Percentiles rank a stretch among this genome's conserved stretches.
Evolutionary conservation across 2,888 invertebrate species (phyloP).

Genomic region (Nomada hirtipes): DNA sequence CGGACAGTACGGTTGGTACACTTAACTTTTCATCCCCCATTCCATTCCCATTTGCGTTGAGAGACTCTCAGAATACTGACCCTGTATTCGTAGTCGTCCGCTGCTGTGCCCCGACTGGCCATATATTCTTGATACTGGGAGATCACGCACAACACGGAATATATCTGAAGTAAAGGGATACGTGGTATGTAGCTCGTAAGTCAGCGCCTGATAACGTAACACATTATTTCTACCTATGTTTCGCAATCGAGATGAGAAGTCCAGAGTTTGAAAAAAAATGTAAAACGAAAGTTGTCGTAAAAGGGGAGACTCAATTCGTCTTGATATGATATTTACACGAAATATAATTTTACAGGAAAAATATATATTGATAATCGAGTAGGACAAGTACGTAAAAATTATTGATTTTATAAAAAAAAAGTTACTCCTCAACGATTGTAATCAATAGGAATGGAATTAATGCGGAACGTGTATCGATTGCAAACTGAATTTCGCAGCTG

Average conservation of each 20-base stretch:
- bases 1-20: slow-evolving; percentile 53
- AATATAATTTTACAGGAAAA: too few relatives aligned
- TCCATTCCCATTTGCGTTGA: slow-evolving; percentile 55
- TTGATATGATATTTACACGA: too few relatives aligned
- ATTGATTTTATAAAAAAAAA: too few relatives aligned
- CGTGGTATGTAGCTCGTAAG: slow-evolving; percentile 8
- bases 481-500: neutral
- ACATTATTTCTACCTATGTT: slow-evolving; percentile 20
- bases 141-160: slow-evolving; percentile 93
- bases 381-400: too few relatives aligned
- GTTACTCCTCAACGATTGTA: too few relatives aligned
- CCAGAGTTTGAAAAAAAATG: neutral
- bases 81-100: slow-evolving; percentile 87
- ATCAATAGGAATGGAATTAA: neutral
- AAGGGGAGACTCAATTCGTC: too few relatives aligned
- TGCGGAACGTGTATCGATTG: neutral
- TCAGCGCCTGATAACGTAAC: slow-evolving; percentile 10
- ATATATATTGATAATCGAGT: too few relatives aligned
- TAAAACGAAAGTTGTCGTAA: too few relatives aligned
- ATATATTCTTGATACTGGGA: slow-evolving; percentile 94
- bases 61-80: slow-evolving; percentile 82
- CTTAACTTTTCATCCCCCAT: slow-evolving; percentile 67
- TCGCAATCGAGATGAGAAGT: neutral
- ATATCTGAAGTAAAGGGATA: slow-evolving; percentile 83
- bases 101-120: slow-evolving; percentile 90